Percentiles rank a stretch among this genome's conserved stretches.
Evolutionary conservation across 2,888 invertebrate species (phyloP).

Genomic region (Thalpophila matura): DNA sequence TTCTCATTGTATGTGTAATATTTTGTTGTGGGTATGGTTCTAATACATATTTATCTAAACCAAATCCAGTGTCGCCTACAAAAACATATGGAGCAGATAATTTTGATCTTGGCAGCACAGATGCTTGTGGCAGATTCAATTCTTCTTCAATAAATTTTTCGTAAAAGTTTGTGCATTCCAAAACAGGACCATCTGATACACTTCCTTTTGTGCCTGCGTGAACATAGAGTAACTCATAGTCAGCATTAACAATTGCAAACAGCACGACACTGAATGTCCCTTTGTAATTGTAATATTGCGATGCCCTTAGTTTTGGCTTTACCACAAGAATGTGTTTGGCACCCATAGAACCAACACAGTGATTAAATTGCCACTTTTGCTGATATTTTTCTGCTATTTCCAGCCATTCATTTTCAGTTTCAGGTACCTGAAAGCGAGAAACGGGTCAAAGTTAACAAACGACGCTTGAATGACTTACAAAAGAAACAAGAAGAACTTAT

Average conservation of each 20-base stretch:
- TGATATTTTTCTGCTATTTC: constrained; percentile 4
- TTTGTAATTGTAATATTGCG: constrained; percentile 10
- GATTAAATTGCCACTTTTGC: constrained; percentile 12
- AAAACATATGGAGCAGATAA: constrained; percentile 8
- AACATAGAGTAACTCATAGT: constrained; percentile 3
- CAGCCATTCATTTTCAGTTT: constrained; percentile 10
- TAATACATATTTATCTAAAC: constrained; percentile 12
- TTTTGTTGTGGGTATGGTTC: constrained; percentile 8
- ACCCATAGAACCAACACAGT: constrained; percentile 14
- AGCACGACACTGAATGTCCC: constrained; percentile 12
- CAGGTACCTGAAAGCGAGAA: constrained; percentile 15
- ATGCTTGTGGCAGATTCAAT: constrained; percentile 3
- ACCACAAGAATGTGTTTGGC: constrained; percentile 1
- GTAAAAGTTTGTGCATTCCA: constrained; percentile 1
- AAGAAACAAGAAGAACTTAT: too few species aligned
- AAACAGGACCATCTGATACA: neutral
- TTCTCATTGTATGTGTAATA: neutral
- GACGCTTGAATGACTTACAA: too few species aligned
- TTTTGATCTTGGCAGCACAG: constrained; percentile 1
- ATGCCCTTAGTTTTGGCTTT: constrained; percentile 3
- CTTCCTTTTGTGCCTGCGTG: neutral
- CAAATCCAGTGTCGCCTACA: constrained; percentile 12
- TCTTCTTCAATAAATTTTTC: neutral
- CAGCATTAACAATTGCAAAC: constrained; percentile 8
- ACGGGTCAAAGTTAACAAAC: too few species aligned